phyloP scores from a whole-genome alignment of 2,113 vertebrate species.

The Martes martes region DNA sequence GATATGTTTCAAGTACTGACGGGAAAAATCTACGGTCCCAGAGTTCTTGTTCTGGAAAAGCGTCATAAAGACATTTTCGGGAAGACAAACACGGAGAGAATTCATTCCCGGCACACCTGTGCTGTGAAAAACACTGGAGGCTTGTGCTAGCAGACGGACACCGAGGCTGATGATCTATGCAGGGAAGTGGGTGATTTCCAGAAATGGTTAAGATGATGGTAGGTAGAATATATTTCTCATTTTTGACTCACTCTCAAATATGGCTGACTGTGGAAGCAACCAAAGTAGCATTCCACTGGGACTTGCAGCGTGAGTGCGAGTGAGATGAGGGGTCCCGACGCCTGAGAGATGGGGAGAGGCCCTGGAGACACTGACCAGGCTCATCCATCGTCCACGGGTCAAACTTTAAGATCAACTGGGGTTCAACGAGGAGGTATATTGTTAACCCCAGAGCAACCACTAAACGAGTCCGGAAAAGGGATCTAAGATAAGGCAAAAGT shows the following conservation, averaged over 20 bases:
- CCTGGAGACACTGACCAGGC: fast-evolving
- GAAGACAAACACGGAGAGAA: neutral
- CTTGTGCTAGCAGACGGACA: neutral
- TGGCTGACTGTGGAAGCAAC: neutral
- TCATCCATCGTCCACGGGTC: fast-evolving
- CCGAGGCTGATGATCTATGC: neutral
- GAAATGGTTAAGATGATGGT: neutral
- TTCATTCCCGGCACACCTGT: neutral
- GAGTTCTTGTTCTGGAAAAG: neutral
- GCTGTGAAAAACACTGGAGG: neutral
- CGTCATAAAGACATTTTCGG: neutral
- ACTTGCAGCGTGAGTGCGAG: neutral
- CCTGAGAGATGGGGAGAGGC: no score
- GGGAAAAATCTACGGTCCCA: neutral
- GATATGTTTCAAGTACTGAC: neutral
- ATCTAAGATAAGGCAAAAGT: neutral
- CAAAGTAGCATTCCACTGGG: neutral
- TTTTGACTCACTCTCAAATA: neutral
- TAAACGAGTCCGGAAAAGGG: neutral
- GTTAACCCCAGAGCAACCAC: neutral
- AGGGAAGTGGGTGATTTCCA: neutral
- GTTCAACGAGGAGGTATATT: neutral
- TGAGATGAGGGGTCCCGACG: neutral
- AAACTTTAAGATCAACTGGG: neutral
- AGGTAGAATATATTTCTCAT: neutral